A percentile compares a stretch with the other conserved stretches of the same genome.
Conservation (phyloP, 2,113 vertebrate species). For the Tonatia bakeri region DNA sequence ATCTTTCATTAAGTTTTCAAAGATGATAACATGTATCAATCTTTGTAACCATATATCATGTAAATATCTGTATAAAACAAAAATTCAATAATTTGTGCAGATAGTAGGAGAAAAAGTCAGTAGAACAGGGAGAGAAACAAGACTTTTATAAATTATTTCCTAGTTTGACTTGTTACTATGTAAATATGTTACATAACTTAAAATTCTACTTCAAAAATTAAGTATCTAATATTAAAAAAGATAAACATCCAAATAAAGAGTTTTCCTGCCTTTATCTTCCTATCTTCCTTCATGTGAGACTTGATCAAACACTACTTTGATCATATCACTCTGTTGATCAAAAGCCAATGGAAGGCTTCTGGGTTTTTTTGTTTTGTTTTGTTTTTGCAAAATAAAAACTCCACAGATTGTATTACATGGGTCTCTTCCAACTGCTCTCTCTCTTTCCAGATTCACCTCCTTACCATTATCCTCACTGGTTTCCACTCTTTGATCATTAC, state of each 20-base stretch:
- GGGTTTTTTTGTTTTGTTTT: neutral
- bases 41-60: neutral
- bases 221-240: neutral
- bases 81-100: neutral
- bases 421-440: neutral
- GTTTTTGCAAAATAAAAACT: neutral
- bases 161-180: neutral
- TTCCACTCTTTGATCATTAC: neutral
- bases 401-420: neutral
- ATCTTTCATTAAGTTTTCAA: neutral
- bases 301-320: neutral
- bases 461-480: neutral
- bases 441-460: neutral
- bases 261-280: neutral
- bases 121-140: neutral
- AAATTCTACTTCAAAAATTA: neutral
- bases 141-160: neutral
- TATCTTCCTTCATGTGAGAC: neutral
- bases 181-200: slow-evolving; percentile 12
- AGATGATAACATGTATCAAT: neutral
- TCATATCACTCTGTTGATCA: neutral
- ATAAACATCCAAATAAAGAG: neutral
- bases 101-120: neutral
- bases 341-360: neutral
- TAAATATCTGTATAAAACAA: neutral